Conservation (phyloP, 2,797 vertebrate species). For the Nothura maculosa region DNA sequence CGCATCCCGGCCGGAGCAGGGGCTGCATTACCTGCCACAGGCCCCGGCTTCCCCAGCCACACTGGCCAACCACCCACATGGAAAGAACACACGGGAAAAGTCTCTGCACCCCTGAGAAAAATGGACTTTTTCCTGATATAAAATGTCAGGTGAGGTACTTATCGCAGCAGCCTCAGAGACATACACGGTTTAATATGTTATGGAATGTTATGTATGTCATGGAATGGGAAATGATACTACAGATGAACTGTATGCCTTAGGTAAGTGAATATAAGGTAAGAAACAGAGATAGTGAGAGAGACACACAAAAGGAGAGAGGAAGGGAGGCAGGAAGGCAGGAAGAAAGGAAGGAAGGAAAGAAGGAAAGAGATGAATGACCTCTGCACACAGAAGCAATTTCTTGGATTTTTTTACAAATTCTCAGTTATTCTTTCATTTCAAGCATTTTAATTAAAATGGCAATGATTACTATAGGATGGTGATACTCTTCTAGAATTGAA, state of each 20-base stretch:
- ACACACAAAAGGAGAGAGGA: neutral
- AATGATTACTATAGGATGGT: neutral
- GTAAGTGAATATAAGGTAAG: neutral
- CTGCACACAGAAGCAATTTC: neutral
- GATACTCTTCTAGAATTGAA: neutral
- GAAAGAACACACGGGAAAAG: accelerated
- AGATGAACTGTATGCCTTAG: no score
- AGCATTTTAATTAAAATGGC: neutral
- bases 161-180: neutral
- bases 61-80: no score
- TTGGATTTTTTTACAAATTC: neutral
- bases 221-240: neutral
- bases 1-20: accelerated
- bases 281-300: no score
- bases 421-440: neutral
- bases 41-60: neutral
- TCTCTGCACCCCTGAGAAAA: accelerated
- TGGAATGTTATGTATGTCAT: no score
- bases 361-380: neutral
- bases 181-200: neutral
- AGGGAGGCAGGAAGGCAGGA: no score
- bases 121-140: neutral
- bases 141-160: accelerated
- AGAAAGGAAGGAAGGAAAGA: neutral
- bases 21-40: accelerated